Base-by-base conservation (phyloP, 2,888 invertebrate genomes). In the Brachylomia viminalis region DNA sequence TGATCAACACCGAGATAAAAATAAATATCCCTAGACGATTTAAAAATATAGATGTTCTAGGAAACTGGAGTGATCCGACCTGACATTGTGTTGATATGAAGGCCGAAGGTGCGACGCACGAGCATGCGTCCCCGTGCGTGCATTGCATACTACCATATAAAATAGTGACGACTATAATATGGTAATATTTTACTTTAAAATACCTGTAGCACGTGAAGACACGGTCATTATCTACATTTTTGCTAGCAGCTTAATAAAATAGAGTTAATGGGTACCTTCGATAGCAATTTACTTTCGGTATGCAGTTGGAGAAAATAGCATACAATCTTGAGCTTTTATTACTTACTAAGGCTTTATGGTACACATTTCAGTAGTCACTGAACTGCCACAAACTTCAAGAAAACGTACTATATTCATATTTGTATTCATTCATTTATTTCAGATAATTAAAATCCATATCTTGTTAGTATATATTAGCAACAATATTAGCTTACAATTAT, bases 41-140 rank as follows among this genome's bases (percentile, higher is more conserved):
- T 8, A 54, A 59, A 59, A 45, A 33, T 54, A 52, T 52, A 0
- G 33, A 71, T 65, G n/a, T n/a, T 83, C 59, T 84, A 90, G 84
- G 88, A 88, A 86, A 88, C 83, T 81, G 83, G 82, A 87, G 75
- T 80, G 81, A 82, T 84, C 61, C 78, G 65, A 77, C 83, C 76
- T 89, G 90, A 90, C 91, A 90, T 91, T 92, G 91, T 87, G 79
- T 88, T 82, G 80, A 87, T 82, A 85, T 87, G 92, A 93, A 93
- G 92, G 93, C 91, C 91, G 86, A 84, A 80, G 86, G 90, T 88
- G 88, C 90, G 90, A 89, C 88, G 88, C 87, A 86, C 87, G 88
- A 83, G 84, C 86, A 73, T 82, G 85, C 70, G 90, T 88, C 87
- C 82, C 87, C 86, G 86, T 82, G 87, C 93, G 92, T 93, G 93